A percentile compares a stretch with the other conserved stretches of the same genome.
Conservation (phyloP, 1,140 invertebrate species). For the Trichoplusia ni region DNA sequence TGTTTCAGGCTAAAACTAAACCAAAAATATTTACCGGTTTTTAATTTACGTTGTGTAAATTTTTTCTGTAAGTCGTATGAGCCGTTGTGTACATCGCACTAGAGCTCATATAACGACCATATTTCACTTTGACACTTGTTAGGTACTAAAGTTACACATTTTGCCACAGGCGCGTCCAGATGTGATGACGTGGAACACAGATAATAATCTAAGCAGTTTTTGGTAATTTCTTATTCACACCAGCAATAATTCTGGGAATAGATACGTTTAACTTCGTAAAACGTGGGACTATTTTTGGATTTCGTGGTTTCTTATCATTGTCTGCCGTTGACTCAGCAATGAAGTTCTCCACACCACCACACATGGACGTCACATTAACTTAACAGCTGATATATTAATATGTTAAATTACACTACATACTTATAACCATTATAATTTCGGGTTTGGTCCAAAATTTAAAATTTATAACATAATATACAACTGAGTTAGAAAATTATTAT, state of each 20-base stretch:
- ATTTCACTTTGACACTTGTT: slow-evolving; percentile 9
- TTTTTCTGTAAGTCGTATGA: too few species aligned
- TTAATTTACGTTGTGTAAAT: too few species aligned
- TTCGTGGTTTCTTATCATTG: too few species aligned
- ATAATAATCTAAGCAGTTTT: too few species aligned
- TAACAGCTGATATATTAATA: slow-evolving; percentile 6
- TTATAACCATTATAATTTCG: slow-evolving; percentile 2
- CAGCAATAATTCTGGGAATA: too few species aligned
- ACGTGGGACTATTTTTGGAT: too few species aligned
- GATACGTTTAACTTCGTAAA: too few species aligned
- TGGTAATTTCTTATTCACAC: too few species aligned
- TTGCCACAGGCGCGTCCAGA: background rate
- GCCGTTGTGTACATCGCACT: background rate
- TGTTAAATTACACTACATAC: background rate
- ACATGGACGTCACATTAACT: slow-evolving; percentile 1
- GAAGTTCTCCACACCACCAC: background rate
- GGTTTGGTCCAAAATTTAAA: slow-evolving; percentile 27
- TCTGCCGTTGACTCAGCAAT: background rate
- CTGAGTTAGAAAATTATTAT: background rate
- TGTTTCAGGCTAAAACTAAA: too few species aligned
- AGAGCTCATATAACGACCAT: too few species aligned
- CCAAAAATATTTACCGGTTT: too few species aligned
- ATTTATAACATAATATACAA: slow-evolving; percentile 24
- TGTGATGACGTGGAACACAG: background rate
- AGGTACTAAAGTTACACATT: background rate